Evolutionary conservation across 2,113 vertebrate species (phyloP), one percentile per base, ranked within the genome.

Genomic region (Bothrops jararaca): DNA sequence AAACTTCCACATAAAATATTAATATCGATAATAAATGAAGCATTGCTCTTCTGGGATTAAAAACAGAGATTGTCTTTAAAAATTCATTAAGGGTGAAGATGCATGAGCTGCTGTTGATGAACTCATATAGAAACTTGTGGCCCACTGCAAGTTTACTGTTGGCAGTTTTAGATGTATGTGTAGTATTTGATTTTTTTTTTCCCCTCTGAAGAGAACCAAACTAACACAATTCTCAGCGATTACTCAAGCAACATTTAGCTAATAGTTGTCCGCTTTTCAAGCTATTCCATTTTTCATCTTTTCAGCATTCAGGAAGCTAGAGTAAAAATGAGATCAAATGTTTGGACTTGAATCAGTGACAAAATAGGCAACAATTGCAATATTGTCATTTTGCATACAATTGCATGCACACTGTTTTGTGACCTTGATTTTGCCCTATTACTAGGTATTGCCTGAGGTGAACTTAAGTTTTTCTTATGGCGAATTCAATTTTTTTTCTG

Each of bases 11-110:
- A 80, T 80, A 69, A 64, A 85, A 69, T 58, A 54, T 56, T 80
- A 53, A 60, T 56, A 93, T 90, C 56, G 87, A 93, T 90, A 58
- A 87, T 87, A 58, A 64, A 90, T 74, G 42, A 69, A 60, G 56
- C 88, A 74, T 89, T 39, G 74, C 22, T 42, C 93, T 60, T 50
- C 4, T n/a, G 29, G 53, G 80, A 87, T 89, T 89, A 74, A 64
- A 91, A 88, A 88, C 74, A 85, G 89, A 80, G 52, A 5, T n/a
- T 48, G 52, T 15, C 52, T 80, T 93, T 89, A 93, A 93, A 91
- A 54, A 91, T 93, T 85, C 86, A 89, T 91, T 39, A 58, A 58
- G 90, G 93, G 85, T 23, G 85, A 45, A 85, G 45, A 74, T 42
- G 45, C 10, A 8, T 23, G 48, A 91, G 45, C 26, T 53, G 42